Percentiles rank a stretch among this genome's conserved stretches.
Evolutionary conservation across 2,888 invertebrate species (phyloP).

Genomic region (Drosophila mayaguana): DNA sequence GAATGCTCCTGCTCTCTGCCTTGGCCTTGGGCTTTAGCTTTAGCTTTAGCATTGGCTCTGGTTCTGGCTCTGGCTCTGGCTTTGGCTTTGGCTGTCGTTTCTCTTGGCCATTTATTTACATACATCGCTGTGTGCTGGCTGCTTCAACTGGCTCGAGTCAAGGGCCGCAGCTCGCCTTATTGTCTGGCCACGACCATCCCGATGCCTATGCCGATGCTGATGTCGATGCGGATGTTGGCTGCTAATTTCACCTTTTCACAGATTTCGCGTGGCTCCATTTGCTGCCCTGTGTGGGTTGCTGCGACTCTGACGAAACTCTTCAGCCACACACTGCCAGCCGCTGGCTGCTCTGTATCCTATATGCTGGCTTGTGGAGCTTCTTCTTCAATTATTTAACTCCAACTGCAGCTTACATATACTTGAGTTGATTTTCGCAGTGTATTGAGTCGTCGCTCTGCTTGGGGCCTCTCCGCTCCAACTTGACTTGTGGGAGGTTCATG

Average conservation of each 20-base stretch:
- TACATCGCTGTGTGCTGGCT: conserved; percentile 50
- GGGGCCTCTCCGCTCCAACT: neutral
- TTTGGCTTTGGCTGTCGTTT: conserved; percentile 38
- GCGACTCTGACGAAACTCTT: conserved; percentile 33
- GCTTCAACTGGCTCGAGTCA: conserved; percentile 54
- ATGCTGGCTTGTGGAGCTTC: neutral
- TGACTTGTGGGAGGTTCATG: conserved; percentile 74
- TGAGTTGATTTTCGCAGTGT: conserved; percentile 12
- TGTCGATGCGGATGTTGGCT: conserved; percentile 41
- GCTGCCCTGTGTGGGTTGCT: conserved; percentile 45
- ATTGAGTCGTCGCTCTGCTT: conserved; percentile 23
- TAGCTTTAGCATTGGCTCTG: conserved; percentile 63
- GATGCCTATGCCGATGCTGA: conserved; percentile 27
- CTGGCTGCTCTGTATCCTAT: too few species aligned
- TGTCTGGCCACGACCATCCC: conserved; percentile 67
- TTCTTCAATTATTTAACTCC: conserved; percentile 2
- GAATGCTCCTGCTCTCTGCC: conserved; percentile 38
- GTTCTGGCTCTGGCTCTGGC: conserved; percentile 19
- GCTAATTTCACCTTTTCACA: conserved; percentile 80
- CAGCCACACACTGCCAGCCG: neutral
- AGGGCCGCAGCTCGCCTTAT: conserved; percentile 75
- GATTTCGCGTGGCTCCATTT: conserved; percentile 54
- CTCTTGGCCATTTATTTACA: conserved; percentile 74
- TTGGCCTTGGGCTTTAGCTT: conserved; percentile 39
- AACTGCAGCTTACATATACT: neutral